phyloP scores from a whole-genome alignment of 2,888 invertebrate genomes.

The Sarcophaga subvicina region DNA sequence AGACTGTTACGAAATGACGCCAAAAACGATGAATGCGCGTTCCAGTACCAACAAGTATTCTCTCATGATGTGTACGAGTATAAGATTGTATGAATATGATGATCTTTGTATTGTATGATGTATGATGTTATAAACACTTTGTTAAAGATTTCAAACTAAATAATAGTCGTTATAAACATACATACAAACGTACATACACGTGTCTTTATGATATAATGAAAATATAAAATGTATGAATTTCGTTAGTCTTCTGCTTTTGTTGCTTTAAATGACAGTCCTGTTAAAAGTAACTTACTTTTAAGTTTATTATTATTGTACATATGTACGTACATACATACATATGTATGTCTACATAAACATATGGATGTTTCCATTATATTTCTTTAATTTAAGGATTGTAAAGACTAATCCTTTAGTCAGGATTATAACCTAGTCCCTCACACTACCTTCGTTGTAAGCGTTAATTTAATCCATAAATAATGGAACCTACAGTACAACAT shows the following conservation, averaged over 20 bases:
- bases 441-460: too few species aligned
- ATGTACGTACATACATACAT: too few species aligned
- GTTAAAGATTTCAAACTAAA: constrained; percentile 28
- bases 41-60: not conserved
- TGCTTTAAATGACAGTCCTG: constrained; percentile 6
- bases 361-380: not conserved
- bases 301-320: not conserved
- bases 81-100: not conserved
- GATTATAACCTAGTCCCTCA: too few species aligned
- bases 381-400: too few species aligned
- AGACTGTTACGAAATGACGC: constrained; percentile 37
- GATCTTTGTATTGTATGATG: constrained; percentile 31
- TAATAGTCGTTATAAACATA: not conserved
- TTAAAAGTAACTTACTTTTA: not conserved
- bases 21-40: constrained; percentile 21
- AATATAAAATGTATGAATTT: not conserved
- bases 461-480: too few species aligned
- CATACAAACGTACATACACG: not conserved
- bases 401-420: too few species aligned
- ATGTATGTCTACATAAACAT: too few species aligned
- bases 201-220: not conserved
- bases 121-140: constrained; percentile 50
- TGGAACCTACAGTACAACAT: too few species aligned
- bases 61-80: not conserved
- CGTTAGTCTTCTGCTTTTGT: not conserved